These are phyloP conservation scores for Parnassius mnemosyne DNA, from an alignment of 2,888 invertebrate genomes.

Conservation along the genomic window DNA sequence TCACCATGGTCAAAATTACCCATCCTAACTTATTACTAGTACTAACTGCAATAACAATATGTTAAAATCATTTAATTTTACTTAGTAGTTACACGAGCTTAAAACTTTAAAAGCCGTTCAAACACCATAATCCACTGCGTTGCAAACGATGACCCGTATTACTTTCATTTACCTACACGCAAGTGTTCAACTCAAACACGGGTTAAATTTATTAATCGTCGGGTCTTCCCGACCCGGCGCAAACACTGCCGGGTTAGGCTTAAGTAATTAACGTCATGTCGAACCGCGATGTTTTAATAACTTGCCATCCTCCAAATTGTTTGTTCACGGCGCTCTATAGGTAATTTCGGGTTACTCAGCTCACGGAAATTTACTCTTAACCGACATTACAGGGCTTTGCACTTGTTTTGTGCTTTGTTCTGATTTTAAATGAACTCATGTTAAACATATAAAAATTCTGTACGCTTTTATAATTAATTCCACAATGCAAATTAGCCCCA, in stretches of 20 bases:
- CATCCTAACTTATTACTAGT: no score
- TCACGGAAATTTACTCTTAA: constrained; percentile 25
- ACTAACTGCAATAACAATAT: no score
- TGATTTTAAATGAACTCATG: not conserved
- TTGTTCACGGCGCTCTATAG: constrained; percentile 35
- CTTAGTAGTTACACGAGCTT: not conserved
- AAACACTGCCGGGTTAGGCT: constrained; percentile 41
- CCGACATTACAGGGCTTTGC: not conserved
- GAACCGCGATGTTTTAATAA: constrained; percentile 51
- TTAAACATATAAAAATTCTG: no score
- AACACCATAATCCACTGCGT: constrained; percentile 29
- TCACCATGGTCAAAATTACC: no score
- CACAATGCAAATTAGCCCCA: no score
- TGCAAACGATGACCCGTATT: constrained; percentile 32
- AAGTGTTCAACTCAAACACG: constrained; percentile 43
- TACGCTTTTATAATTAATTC: no score
- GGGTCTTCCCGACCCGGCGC: constrained; percentile 34
- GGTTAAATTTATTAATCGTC: constrained; percentile 43
- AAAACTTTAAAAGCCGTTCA: constrained; percentile 8
- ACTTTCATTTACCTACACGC: constrained; percentile 32
- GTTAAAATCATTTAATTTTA: no score
- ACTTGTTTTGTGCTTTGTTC: not conserved
- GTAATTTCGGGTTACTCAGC: constrained; percentile 31
- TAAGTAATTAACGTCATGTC: constrained; percentile 52
- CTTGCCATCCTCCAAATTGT: constrained; percentile 40